A percentile compares a stretch with the other conserved stretches of the same genome.
phyloP scores from a whole-genome alignment of 2,113 vertebrate species.

The Lepisosteus osseus region DNA sequence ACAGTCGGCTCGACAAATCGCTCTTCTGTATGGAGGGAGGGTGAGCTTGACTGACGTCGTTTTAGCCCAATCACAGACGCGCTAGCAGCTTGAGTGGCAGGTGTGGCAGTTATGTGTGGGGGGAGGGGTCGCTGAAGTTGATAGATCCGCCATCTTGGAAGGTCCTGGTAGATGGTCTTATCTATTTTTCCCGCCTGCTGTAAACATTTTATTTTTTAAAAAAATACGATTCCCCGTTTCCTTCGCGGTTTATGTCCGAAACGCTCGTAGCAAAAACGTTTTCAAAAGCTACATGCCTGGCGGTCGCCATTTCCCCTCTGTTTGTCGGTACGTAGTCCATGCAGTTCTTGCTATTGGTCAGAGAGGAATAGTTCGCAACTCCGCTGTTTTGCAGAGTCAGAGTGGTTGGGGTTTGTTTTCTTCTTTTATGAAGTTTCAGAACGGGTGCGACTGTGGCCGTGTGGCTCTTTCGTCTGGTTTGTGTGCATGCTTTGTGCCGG shows the following conservation, averaged over 20 bases:
- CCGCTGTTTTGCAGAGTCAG: slow-evolving; percentile 29
- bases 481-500: background rate
- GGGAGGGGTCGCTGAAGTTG: slow-evolving; percentile 69
- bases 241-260: slow-evolving; percentile 21
- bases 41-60: slow-evolving; percentile 22
- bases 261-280: slow-evolving; percentile 34
- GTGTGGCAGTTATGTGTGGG: slow-evolving; percentile 50
- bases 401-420: slow-evolving; percentile 1
- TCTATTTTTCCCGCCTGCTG: slow-evolving; percentile 63
- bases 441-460: too few species aligned
- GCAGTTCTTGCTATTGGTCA: slow-evolving; percentile 46
- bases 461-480: background rate
- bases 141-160: slow-evolving; percentile 75
- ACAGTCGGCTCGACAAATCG: slow-evolving; percentile 4
- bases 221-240: slow-evolving; percentile 11
- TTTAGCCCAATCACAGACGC: slow-evolving; percentile 46
- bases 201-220: slow-evolving; percentile 51
- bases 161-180: slow-evolving; percentile 56
- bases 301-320: slow-evolving; percentile 44
- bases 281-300: slow-evolving; percentile 55
- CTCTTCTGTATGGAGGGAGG: background rate
- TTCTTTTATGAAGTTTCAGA: background rate
- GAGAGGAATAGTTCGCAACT: slow-evolving; percentile 38
- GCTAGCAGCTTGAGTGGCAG: slow-evolving; percentile 46
- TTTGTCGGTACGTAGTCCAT: slow-evolving; percentile 62